A percentile compares a stretch with the other conserved stretches of the same genome.
Evolutionary conservation across 64 coral and sea anemone genomes (phyloP).

Genomic region (Orbicella faveolata): DNA sequence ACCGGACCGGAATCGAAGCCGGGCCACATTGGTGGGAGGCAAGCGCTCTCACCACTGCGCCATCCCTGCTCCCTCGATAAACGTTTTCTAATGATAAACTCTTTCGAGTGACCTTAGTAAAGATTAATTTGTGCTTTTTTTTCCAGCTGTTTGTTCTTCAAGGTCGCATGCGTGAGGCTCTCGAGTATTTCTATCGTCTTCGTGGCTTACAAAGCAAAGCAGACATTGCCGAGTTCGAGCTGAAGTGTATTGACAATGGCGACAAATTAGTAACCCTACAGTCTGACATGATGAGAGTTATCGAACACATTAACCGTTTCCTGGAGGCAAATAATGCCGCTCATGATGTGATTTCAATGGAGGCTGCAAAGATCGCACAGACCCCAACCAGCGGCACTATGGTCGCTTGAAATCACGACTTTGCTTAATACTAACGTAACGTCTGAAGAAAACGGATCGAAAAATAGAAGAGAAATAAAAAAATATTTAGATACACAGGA

Average conservation of each 20-base stretch:
- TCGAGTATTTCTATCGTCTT: constrained; percentile 84
- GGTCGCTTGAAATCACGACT: not conserved
- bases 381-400: constrained; percentile 21
- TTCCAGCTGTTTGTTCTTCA: constrained; percentile 80
- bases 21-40: no score
- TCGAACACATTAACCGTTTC: constrained; percentile 91
- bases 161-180: constrained; percentile 74
- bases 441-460: no score
- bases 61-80: no score
- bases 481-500: no score
- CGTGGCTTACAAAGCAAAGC: constrained; percentile 80
- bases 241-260: constrained; percentile 67
- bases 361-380: constrained; percentile 72
- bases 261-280: constrained; percentile 79
- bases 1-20: no score
- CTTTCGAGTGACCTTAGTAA: no score
- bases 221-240: constrained; percentile 78
- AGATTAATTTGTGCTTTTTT: not conserved
- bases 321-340: constrained; percentile 85
- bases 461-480: no score
- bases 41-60: no score
- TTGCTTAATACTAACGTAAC: no score
- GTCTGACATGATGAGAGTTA: constrained; percentile 85
- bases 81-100: no score
- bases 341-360: constrained; percentile 79